A percentile compares a stretch with the other conserved stretches of the same genome.
Evolutionary conservation across 2,888 invertebrate species (phyloP).

Genomic region (Spisula subtruncata): DNA sequence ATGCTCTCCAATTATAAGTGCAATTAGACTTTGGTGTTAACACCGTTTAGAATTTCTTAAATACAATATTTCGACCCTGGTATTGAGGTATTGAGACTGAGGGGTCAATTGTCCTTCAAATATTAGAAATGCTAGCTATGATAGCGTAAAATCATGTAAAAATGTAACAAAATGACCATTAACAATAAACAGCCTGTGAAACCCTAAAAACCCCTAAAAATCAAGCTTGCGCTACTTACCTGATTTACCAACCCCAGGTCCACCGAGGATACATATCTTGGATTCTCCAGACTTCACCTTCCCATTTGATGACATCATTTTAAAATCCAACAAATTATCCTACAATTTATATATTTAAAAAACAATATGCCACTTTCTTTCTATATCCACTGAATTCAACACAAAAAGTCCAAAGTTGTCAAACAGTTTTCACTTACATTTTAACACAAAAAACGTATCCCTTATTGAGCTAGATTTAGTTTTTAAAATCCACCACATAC

Average conservation of each 20-base stretch:
- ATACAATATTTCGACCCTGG: too few species aligned
- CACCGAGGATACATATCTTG: slow-evolving; percentile 69
- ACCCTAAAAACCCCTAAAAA: too few species aligned
- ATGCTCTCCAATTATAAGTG: too few species aligned
- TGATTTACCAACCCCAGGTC: slow-evolving; percentile 69
- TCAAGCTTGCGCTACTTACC: slow-evolving; percentile 34
- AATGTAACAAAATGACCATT: too few species aligned
- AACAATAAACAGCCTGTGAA: too few species aligned
- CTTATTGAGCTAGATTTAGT: neutral
- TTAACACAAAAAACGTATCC: neutral
- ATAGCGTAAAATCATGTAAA: too few species aligned
- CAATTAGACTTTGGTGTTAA: too few species aligned
- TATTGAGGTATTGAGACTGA: too few species aligned
- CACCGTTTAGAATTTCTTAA: too few species aligned
- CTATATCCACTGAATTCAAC: neutral
- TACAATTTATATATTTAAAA: neutral
- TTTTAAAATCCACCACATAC: neutral
- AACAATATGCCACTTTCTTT: neutral
- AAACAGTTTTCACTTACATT: neutral
- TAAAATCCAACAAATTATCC: neutral
- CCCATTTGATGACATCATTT: slow-evolving; percentile 63
- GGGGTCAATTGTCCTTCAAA: too few species aligned
- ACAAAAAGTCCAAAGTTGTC: neutral
- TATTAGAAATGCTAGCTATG: too few species aligned
- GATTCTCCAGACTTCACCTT: slow-evolving; percentile 60